phyloP scores from a whole-genome alignment of 2,888 invertebrate genomes.

The Diloba caeruleocephala region DNA sequence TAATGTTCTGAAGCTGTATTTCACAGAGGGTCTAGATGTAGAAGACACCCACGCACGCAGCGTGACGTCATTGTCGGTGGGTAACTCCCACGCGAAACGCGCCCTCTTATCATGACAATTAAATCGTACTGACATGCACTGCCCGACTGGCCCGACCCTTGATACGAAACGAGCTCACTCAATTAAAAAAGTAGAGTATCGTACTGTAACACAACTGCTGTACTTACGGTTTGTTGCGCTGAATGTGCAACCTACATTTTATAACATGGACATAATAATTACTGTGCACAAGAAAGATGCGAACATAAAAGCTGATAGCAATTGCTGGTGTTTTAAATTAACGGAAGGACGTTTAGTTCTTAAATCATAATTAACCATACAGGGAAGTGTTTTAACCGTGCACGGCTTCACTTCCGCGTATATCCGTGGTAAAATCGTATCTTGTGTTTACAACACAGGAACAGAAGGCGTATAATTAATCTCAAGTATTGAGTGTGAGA shows the following conservation, averaged over 20 bases:
- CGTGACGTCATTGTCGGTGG: conserved; percentile 70
- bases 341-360: conserved; percentile 25
- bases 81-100: conserved; percentile 74
- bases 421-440: conserved; percentile 61
- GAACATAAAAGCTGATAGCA: conserved; percentile 6
- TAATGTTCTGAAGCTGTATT: not conserved
- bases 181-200: conserved; percentile 52
- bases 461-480: conserved; percentile 77
- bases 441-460: conserved; percentile 60
- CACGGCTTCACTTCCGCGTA: conserved; percentile 62
- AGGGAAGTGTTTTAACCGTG: conserved; percentile 53
- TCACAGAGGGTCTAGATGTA: conserved; percentile 21
- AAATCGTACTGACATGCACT: conserved; percentile 75
- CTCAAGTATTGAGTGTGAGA: conserved; percentile 77
- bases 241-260: conserved; percentile 28
- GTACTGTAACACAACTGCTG: conserved; percentile 44
- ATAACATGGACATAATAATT: conserved; percentile 25
- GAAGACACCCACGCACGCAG: conserved; percentile 69
- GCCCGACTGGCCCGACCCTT: conserved; percentile 41
- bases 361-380: conserved; percentile 14
- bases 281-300: conserved; percentile 12
- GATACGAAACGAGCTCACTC: conserved; percentile 62
- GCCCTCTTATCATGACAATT: conserved; percentile 76
- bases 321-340: conserved; percentile 20
- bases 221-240: conserved; percentile 15